These are phyloP conservation scores for Emys orbicularis DNA, from an alignment of 2,797 vertebrate genomes.

Conservation along the genomic window DNA sequence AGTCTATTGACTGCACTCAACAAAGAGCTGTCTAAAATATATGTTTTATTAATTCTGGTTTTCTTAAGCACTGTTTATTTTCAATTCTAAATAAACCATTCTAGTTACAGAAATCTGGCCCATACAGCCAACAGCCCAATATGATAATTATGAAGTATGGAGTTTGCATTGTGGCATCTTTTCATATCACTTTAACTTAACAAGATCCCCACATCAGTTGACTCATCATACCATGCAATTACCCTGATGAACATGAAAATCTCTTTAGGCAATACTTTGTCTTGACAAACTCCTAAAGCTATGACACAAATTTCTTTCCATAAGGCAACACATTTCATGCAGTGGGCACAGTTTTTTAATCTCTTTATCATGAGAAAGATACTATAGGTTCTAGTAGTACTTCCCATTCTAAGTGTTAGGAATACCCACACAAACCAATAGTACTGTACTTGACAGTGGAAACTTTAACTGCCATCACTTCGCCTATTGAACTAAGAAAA, in stretches of 20 bases:
- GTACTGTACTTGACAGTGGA: not conserved
- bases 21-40: not conserved
- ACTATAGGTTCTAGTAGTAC: not conserved
- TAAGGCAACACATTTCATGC: not conserved
- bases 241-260: not conserved
- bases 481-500: not conserved
- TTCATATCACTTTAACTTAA: not conserved
- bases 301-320: not conserved
- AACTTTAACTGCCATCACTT: not conserved
- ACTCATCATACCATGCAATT: not conserved
- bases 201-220: not conserved
- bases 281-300: not conserved
- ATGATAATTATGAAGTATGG: not conserved
- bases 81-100: not conserved
- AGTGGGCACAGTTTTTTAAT: fast-evolving
- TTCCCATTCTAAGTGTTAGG: not conserved
- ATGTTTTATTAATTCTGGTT: not conserved
- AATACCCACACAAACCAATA: not conserved
- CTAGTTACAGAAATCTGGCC: not conserved
- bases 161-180: not conserved
- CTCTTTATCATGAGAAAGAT: not conserved
- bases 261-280: not conserved
- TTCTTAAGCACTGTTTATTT: not conserved
- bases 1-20: not conserved
- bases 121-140: not conserved